Base-by-base conservation (phyloP, 2,113 vertebrate genomes). In the Channa maculata region DNA sequence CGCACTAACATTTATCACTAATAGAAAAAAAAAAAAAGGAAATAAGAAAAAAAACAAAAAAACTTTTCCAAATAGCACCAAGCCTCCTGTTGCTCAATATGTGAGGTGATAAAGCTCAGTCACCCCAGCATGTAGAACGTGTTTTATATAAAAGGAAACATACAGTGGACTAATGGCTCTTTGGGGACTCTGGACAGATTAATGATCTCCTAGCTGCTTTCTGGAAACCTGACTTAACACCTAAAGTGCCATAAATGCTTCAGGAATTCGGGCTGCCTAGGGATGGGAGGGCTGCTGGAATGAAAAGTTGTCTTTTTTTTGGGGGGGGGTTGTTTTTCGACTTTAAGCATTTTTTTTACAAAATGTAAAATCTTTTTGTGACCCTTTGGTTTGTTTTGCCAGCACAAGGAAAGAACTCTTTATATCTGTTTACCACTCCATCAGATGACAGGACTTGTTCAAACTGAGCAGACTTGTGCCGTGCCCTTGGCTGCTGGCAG, bases 231-330 rank as follows among this genome's bases (percentile, higher is more conserved):
- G 45, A 87, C 70, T 24, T 46, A 73, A 91, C 85, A 88, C 79
- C 82, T 80, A 24, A 57, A 81, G 75, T 65, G 75, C 63, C 49
- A 65, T 89, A 90, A 91, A 92, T 58, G 59, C 78, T 88, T 85
- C 81, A 88, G 84, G 82, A 84, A 82, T 88, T 90, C 79, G 69
- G 77, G 63, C 58, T 82, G 79, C 54, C 66, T 71, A 63, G 50
- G 2, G 38, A 62, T 15, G 50, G 2, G 38, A 65, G 15, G 52
- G 39, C 55, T 71, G 57, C 70, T 72, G 50, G 51, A 60, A 14
- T 65, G 43, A 75, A 80, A 77, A 45, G 53, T 63, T 45, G 9
- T 63, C 8, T 45, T 15, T 24, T 33, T n/a, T 38, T 13, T 44
- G 8, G 24, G 24, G 8, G 24, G 24, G 24, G 24, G 15, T n/a